Percentiles rank a stretch among this genome's conserved stretches.
Conservation (phyloP, 64 coral and sea anemone genomes). For the Montipora efflorescens region DNA sequence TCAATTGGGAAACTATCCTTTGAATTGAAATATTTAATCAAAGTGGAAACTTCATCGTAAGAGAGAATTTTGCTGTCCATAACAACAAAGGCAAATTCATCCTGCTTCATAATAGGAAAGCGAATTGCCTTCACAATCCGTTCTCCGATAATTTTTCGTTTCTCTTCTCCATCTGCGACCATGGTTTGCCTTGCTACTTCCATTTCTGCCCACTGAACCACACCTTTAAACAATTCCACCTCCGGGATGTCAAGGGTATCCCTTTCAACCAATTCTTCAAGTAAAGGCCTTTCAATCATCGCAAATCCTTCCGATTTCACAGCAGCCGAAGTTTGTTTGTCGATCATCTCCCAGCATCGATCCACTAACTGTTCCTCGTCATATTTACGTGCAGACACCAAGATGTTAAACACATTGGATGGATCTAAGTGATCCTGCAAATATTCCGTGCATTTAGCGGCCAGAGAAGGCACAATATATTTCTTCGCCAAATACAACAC, state of each 20-base stretch:
- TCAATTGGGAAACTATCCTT: too few relatives aligned
- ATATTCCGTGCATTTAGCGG: too few relatives aligned
- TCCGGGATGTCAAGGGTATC: background rate
- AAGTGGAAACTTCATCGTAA: too few relatives aligned
- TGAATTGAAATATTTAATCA: too few relatives aligned
- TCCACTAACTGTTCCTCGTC: too few relatives aligned
- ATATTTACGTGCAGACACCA: background rate
- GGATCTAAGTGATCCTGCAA: too few relatives aligned
- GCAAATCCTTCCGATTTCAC: conserved; percentile 15
- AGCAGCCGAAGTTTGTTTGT: background rate
- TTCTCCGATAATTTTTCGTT: background rate
- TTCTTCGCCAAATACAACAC: too few relatives aligned
- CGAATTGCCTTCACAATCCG: background rate
- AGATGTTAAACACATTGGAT: conserved; percentile 5
- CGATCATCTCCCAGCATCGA: too few relatives aligned
- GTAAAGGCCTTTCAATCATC: background rate
- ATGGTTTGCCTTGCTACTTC: background rate
- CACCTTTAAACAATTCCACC: background rate
- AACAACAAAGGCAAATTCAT: background rate
- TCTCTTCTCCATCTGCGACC: background rate
- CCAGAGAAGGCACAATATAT: too few relatives aligned
- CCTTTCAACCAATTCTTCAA: conserved; percentile 5
- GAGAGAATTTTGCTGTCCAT: too few relatives aligned
- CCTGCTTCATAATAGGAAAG: background rate
- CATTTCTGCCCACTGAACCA: background rate